Percentiles rank a stretch among this genome's conserved stretches.
Conservation (phyloP, 2,888 invertebrate species). For the Lepidocyrtoides sp. region DNA sequence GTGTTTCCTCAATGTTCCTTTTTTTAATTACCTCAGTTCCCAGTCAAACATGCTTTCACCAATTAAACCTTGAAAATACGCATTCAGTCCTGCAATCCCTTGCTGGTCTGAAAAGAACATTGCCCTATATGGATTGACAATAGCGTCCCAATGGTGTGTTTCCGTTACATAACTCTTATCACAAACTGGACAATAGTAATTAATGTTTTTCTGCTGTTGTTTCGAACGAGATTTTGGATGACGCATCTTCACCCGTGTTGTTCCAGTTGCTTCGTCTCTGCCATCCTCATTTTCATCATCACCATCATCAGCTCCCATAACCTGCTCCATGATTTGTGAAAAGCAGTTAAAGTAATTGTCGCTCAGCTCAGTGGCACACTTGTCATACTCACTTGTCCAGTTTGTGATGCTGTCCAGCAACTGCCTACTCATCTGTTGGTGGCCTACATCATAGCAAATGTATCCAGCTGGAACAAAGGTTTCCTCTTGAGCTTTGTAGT, state of each 20-base stretch:
- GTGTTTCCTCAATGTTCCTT: too few species aligned
- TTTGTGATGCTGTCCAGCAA: conserved; percentile 72
- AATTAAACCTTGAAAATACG: conserved; percentile 69
- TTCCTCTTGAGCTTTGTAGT: conserved; percentile 71
- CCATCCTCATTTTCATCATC: not conserved
- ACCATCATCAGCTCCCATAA: conserved; percentile 33
- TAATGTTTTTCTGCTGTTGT: not conserved
- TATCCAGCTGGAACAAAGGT: conserved; percentile 80
- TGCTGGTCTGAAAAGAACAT: conserved; percentile 75
- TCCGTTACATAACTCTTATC: conserved; percentile 74
- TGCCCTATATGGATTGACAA: conserved; percentile 76
- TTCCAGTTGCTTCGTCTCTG: not conserved
- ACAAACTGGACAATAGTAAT: conserved; percentile 76
- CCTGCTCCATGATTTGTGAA: conserved; percentile 71
- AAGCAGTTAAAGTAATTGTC: conserved; percentile 83
- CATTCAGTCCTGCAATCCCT: conserved; percentile 47
- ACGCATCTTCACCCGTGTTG: not conserved
- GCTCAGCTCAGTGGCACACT: conserved; percentile 62
- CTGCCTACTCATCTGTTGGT: conserved; percentile 77
- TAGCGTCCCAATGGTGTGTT: conserved; percentile 79
- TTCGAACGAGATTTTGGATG: not conserved
- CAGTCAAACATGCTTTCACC: conserved; percentile 74
- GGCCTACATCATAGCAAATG: conserved; percentile 83
- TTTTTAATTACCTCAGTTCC: conserved; percentile 65
- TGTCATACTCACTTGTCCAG: conserved; percentile 81